Conservation (phyloP, 2,113 vertebrate species). For the Sapayoa aenigma region DNA sequence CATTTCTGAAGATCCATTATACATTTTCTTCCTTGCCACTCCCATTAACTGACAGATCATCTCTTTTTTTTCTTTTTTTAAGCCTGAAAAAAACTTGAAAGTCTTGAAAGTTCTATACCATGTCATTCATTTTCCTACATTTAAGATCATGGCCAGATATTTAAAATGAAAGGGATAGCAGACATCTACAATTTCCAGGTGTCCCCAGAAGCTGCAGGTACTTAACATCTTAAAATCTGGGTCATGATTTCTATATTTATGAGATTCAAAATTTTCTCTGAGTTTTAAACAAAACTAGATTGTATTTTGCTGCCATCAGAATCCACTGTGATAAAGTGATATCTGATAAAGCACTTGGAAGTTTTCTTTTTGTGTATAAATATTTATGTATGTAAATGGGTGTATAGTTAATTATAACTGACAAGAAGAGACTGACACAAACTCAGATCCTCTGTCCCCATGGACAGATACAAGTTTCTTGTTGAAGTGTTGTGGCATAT, state of each 20-base stretch:
- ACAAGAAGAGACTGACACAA: constrained; percentile 72
- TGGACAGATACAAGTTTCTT: constrained; percentile 68
- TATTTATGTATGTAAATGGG: constrained; percentile 76
- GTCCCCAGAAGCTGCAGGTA: neutral
- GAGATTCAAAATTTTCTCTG: constrained; percentile 31
- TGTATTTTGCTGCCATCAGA: constrained; percentile 57
- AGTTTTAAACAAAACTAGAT: constrained; percentile 57
- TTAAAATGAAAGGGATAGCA: neutral
- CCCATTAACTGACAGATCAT: neutral
- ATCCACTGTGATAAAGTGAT: constrained; percentile 39
- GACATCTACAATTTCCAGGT: neutral
- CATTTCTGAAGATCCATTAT: neutral
- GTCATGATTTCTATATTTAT: neutral
- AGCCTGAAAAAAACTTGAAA: neutral
- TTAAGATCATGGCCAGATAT: neutral
- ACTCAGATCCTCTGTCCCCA: constrained; percentile 72
- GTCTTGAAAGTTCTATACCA: neutral
- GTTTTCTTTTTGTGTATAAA: constrained; percentile 72
- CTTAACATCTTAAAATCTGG: neutral
- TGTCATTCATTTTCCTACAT: neutral
- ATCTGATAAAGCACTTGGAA: constrained; percentile 60
- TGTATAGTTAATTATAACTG: constrained; percentile 71
- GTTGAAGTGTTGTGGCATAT: constrained; percentile 69
- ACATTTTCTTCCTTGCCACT: neutral
- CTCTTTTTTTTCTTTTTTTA: neutral